Evolutionary conservation across 2,888 invertebrate species (phyloP).

Genomic region (Diarsia rubi): DNA sequence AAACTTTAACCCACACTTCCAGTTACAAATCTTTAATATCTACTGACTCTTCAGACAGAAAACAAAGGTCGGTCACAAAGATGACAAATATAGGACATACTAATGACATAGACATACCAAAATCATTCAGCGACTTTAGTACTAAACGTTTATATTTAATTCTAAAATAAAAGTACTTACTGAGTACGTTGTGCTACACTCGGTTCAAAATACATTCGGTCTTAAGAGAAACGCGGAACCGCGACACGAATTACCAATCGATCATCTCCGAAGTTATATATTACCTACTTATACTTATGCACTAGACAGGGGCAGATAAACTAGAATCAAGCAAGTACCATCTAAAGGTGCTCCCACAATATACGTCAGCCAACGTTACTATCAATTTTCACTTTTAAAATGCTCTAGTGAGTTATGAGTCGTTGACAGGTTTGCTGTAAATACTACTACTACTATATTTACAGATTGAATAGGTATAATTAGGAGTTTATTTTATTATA

Average conservation of each 20-base stretch:
- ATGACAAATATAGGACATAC: background rate
- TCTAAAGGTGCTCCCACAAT: background rate
- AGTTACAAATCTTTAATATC: background rate
- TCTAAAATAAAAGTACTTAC: background rate
- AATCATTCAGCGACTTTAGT: background rate
- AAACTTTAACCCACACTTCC: background rate
- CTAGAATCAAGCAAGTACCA: slow-evolving; percentile 8
- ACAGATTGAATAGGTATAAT: too few relatives aligned
- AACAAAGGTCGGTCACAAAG: background rate
- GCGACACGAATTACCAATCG: background rate
- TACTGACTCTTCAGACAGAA: background rate
- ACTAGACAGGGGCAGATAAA: background rate
- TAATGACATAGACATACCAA: background rate
- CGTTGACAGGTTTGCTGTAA: background rate
- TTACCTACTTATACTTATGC: background rate
- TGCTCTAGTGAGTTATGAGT: background rate
- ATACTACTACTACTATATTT: too few relatives aligned
- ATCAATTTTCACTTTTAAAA: slow-evolving; percentile 2
- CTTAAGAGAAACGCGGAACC: too few relatives aligned
- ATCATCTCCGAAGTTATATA: slow-evolving; percentile 10
- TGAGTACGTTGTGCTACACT: background rate
- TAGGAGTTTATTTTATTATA: too few relatives aligned
- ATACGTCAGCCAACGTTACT: background rate
- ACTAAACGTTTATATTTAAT: too few relatives aligned
- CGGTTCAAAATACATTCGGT: background rate